phyloP scores from a whole-genome alignment of 2,113 vertebrate species.

The Pelusios castaneus region DNA sequence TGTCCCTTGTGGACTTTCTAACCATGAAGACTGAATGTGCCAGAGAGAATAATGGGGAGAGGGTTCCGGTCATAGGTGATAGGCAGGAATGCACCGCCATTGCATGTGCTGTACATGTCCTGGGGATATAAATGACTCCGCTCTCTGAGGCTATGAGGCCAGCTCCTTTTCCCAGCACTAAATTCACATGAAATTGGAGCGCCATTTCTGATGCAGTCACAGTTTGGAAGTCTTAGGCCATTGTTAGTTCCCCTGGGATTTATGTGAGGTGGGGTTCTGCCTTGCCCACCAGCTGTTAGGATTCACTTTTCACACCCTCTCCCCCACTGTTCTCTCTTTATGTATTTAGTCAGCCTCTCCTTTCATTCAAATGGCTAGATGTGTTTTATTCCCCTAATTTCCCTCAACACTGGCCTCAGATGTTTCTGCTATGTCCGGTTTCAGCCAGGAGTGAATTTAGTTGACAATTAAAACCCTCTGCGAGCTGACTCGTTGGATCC shows the following conservation, averaged over 20 bases:
- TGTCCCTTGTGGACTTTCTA: background rate
- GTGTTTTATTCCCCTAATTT: accelerated
- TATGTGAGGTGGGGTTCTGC: background rate
- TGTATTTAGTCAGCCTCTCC: background rate
- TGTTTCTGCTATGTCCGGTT: background rate
- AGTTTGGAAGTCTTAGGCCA: background rate
- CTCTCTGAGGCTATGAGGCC: accelerated
- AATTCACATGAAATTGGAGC: background rate
- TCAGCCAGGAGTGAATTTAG: background rate
- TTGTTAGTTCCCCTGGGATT: background rate
- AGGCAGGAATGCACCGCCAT: background rate
- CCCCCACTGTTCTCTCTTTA: background rate
- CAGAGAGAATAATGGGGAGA: background rate
- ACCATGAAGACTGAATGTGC: background rate
- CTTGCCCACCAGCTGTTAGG: background rate
- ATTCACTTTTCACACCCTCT: background rate
- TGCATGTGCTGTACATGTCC: accelerated
- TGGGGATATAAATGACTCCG: background rate
- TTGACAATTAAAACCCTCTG: background rate
- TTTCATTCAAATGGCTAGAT: background rate
- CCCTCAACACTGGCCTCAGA: background rate
- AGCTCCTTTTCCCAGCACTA: background rate
- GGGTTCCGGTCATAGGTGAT: too few species aligned
- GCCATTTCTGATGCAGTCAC: background rate
- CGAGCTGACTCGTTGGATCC: background rate